Percentiles rank a stretch among this genome's conserved stretches.
Evolutionary conservation across 2,888 invertebrate species (phyloP).

Genomic region (Neocrepidodera transversa): DNA sequence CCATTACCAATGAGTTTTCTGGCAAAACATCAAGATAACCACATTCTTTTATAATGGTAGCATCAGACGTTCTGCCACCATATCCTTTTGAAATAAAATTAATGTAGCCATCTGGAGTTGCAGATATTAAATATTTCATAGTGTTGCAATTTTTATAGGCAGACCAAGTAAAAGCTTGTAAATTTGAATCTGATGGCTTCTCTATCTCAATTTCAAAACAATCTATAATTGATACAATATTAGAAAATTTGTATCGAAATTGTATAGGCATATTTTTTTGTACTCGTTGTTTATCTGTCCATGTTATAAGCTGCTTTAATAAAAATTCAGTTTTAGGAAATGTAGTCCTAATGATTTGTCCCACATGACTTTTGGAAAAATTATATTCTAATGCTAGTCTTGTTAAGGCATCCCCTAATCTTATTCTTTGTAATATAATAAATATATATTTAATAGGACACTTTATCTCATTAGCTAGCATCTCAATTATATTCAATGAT

Average conservation of each 20-base stretch:
- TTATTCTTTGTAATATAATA: too few relatives aligned
- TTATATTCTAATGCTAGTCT: too few relatives aligned
- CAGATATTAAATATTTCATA: slow-evolving; percentile 17
- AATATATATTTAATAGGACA: too few relatives aligned
- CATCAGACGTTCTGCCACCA: slow-evolving; percentile 10
- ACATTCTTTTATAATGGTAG: slow-evolving; percentile 8
- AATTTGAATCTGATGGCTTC: not conserved
- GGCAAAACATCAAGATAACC: slow-evolving; percentile 8
- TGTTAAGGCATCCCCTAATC: too few relatives aligned
- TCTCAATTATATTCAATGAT: too few relatives aligned
- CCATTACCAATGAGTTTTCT: slow-evolving; percentile 10
- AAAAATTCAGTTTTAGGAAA: too few relatives aligned
- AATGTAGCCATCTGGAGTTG: slow-evolving; percentile 20
- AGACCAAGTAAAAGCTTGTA: slow-evolving; percentile 9
- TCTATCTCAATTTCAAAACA: slow-evolving; percentile 11
- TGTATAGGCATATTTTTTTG: too few relatives aligned
- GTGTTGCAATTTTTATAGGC: slow-evolving; percentile 22
- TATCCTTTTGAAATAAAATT: slow-evolving; percentile 24
- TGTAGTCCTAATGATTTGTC: too few relatives aligned
- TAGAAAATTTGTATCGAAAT: not conserved
- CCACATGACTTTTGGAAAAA: too few relatives aligned
- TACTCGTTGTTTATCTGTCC: too few relatives aligned
- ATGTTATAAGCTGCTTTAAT: too few relatives aligned
- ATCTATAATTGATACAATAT: not conserved
- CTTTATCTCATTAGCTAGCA: too few relatives aligned